Evolutionary conservation across 2,113 vertebrate species (phyloP).

Genomic region (Tragulus kanchil): DNA sequence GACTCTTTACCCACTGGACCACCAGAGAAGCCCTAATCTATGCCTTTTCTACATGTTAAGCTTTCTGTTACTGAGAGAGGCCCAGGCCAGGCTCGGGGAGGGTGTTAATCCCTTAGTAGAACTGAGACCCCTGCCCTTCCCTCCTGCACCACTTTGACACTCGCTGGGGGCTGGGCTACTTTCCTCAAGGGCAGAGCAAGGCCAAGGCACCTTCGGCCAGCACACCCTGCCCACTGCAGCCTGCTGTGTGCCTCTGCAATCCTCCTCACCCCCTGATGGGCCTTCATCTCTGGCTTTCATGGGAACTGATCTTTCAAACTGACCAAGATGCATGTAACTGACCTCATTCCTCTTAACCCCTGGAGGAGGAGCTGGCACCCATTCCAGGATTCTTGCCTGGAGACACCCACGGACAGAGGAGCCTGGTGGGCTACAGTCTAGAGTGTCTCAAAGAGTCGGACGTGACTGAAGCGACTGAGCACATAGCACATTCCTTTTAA

Average conservation of each 20-base stretch:
- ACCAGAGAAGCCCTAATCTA: background rate
- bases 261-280: background rate
- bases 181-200: background rate
- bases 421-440: too few species aligned
- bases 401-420: too few species aligned
- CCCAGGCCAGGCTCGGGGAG: too few species aligned
- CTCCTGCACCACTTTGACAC: background rate
- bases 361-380: too few species aligned
- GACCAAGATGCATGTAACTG: slow-evolving; percentile 37
- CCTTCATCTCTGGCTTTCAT: background rate
- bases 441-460: too few species aligned
- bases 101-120: background rate
- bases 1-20: too few species aligned
- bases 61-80: background rate
- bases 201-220: background rate
- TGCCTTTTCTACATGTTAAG: background rate
- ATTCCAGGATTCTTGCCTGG: too few species aligned
- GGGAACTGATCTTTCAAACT: background rate
- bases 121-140: background rate
- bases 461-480: too few species aligned
- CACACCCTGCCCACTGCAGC: background rate
- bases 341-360: slow-evolving; percentile 49
- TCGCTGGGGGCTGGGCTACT: background rate
- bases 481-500: slow-evolving; percentile 38
- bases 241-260: background rate